These are phyloP conservation scores for Colius striatus DNA, from an alignment of 2,113 vertebrate species.

Conservation along the genomic window DNA sequence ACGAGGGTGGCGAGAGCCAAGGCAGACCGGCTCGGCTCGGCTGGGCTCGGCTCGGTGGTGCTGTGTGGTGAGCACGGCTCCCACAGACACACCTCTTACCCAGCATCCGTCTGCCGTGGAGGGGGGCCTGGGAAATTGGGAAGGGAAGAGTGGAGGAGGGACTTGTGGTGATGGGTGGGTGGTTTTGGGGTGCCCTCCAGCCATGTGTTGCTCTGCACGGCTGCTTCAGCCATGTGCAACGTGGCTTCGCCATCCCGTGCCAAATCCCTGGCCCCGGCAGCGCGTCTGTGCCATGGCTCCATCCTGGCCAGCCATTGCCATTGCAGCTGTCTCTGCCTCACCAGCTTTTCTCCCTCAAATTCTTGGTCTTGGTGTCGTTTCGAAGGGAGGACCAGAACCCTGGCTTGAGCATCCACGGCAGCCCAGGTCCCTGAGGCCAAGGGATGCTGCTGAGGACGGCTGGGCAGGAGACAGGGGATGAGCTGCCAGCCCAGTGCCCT, in stretches of 20 bases:
- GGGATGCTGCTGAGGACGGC: rapidly evolving
- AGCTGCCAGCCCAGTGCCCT: neutral
- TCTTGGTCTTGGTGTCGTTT: neutral
- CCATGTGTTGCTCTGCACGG: rapidly evolving
- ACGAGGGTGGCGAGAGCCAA: neutral
- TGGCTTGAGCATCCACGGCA: neutral
- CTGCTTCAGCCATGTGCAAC: rapidly evolving
- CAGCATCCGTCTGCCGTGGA: constrained; percentile 51
- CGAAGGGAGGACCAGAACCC: rapidly evolving
- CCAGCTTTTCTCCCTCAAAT: neutral
- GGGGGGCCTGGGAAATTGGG: constrained; percentile 49
- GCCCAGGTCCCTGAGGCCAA: rapidly evolving
- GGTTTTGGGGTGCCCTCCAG: constrained; percentile 19
- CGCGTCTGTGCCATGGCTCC: neutral
- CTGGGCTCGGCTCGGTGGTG: neutral
- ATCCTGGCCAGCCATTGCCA: rapidly evolving
- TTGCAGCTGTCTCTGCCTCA: neutral
- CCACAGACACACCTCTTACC: constrained; percentile 69
- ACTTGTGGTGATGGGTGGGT: neutral
- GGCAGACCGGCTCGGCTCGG: neutral
- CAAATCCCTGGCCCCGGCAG: rapidly evolving
- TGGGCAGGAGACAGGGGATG: rapidly evolving
- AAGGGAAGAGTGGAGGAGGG: constrained; percentile 47
- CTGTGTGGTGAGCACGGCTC: constrained; percentile 34
- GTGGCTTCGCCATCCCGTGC: rapidly evolving